Percentiles rank a stretch among this genome's conserved stretches.
These are phyloP conservation scores for Syncerus caffer DNA, from an alignment of 2,797 vertebrate genomes.

Conservation along the genomic window DNA sequence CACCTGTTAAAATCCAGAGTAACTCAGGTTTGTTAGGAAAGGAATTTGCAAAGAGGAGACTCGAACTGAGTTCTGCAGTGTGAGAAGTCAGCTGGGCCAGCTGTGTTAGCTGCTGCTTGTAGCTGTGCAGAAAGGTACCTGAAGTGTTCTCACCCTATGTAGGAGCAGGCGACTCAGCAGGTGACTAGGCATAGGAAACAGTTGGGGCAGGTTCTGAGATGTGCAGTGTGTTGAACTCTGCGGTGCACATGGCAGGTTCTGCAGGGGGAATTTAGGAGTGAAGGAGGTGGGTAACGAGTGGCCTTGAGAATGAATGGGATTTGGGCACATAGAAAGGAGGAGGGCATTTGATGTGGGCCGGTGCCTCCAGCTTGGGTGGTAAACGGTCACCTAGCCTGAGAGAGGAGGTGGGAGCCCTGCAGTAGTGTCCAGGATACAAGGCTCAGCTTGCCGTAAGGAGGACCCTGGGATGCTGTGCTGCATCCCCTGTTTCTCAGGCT, in stretches of 20 bases:
- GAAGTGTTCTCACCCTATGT: not conserved
- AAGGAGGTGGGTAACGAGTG: not conserved
- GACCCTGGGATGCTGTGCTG: rapidly evolving
- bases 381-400: not conserved
- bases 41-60: not conserved
- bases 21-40: not conserved
- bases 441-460: not conserved
- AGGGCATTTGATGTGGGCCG: not conserved
- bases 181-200: not conserved
- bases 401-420: not conserved
- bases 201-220: rapidly evolving
- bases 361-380: not conserved
- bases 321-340: not conserved
- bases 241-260: rapidly evolving
- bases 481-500: not conserved
- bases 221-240: not conserved
- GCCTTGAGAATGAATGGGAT: not conserved
- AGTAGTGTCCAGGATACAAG: not conserved
- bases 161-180: no score
- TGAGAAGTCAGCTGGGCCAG: not conserved
- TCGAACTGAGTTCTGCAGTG: not conserved
- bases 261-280: not conserved
- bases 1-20: not conserved
- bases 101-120: not conserved
- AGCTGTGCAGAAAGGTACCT: not conserved